Conservation (phyloP, 2,888 invertebrate species). For the Archaeoteleia sp. region DNA sequence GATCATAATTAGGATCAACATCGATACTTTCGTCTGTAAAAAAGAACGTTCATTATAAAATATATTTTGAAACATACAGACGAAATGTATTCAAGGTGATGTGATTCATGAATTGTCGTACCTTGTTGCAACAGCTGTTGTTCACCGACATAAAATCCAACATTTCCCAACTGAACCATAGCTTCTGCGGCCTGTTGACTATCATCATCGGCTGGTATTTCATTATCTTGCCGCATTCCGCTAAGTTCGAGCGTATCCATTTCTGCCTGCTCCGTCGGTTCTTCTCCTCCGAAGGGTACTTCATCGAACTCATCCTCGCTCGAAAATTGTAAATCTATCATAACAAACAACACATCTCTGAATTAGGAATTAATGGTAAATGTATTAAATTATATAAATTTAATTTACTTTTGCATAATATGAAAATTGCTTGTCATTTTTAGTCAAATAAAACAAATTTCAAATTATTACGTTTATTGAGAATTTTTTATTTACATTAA, state of each 20-base stretch:
- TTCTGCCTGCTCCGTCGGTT: constrained; percentile 71
- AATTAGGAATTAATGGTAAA: too few relatives aligned
- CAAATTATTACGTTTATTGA: too few relatives aligned
- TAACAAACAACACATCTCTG: too few relatives aligned
- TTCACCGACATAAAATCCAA: constrained; percentile 79
- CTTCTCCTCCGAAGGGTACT: constrained; percentile 77
- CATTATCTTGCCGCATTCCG: constrained; percentile 67
- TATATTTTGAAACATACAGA: neutral
- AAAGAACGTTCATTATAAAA: neutral
- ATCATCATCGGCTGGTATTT: constrained; percentile 77
- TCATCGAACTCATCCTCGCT: constrained; percentile 83
- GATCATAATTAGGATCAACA: constrained; percentile 89
- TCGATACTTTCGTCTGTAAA: constrained; percentile 80
- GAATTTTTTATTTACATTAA: too few relatives aligned
- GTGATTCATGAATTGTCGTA: constrained; percentile 47
- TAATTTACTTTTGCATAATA: too few relatives aligned
- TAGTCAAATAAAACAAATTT: too few relatives aligned
- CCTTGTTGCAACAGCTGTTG: constrained; percentile 72
- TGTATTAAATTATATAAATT: too few relatives aligned
- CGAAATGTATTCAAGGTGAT: too few relatives aligned
- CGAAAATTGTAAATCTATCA: constrained; percentile 81
- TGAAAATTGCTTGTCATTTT: too few relatives aligned
- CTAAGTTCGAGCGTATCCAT: constrained; percentile 67
- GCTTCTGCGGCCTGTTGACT: constrained; percentile 85
- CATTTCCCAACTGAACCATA: constrained; percentile 83